Evolutionary conservation across 1,140 invertebrate species (phyloP).

Genomic region (Drosophila auraria): DNA sequence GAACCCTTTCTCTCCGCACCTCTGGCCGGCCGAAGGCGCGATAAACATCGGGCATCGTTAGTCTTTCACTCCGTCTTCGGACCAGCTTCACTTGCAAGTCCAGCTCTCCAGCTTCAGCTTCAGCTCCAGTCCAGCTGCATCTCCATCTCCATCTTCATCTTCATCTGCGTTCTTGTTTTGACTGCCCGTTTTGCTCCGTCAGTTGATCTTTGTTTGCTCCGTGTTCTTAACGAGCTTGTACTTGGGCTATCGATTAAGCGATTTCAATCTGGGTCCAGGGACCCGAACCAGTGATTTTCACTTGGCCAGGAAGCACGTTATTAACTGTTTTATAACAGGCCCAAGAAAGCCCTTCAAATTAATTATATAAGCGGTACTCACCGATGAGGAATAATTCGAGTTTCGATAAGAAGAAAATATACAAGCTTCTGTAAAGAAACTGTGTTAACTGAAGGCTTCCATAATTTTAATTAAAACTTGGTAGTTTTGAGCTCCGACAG

Average conservation of each 20-base stretch:
- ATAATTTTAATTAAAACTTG: not conserved
- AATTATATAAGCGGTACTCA: slow-evolving; percentile 25
- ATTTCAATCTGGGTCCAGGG: slow-evolving; percentile 49
- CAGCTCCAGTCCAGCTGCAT: slow-evolving; percentile 32
- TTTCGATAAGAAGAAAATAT: not conserved
- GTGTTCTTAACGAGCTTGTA: slow-evolving; percentile 64
- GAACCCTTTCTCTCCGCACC: slow-evolving; percentile 73
- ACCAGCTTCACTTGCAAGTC: slow-evolving; percentile 28
- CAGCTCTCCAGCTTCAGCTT: slow-evolving; percentile 16
- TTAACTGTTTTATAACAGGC: slow-evolving; percentile 57
- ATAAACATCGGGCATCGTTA: slow-evolving; percentile 79
- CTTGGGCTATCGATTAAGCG: slow-evolving; percentile 71
- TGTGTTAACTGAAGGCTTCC: not conserved
- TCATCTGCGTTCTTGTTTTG: slow-evolving; percentile 57
- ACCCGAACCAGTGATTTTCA: slow-evolving; percentile 47
- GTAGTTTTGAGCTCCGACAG: not conserved
- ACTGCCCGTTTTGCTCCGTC: slow-evolving; percentile 63
- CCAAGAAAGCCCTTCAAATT: slow-evolving; percentile 35
- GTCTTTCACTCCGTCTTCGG: slow-evolving; percentile 48
- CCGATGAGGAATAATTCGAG: not conserved
- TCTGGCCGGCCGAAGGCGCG: slow-evolving; percentile 37
- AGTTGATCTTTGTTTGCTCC: slow-evolving; percentile 58
- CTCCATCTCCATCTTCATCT: slow-evolving; percentile 34
- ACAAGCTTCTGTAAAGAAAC: not conserved
- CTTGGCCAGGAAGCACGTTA: slow-evolving; percentile 53